Evolutionary conservation across 2,888 invertebrate genomes (phyloP), one percentile per base, ranked within the genome.

Genomic region (Leucoptera coffeella): DNA sequence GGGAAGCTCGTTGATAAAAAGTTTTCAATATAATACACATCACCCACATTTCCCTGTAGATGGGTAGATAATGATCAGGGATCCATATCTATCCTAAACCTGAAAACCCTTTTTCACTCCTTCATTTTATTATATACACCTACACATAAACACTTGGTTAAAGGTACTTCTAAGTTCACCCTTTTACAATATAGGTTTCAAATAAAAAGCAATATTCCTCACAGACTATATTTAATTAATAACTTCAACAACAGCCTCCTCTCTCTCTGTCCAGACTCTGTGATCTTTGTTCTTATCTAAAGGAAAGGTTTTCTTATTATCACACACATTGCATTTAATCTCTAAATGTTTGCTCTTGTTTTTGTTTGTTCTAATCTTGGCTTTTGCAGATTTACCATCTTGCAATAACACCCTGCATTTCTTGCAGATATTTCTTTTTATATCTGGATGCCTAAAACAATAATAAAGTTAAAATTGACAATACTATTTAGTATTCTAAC

Each of bases 341-440:
- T 58, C 47, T 11, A 76, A 39, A 13, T 32, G 43, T 32, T 67
- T 69, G 4, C 53, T 47, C 22, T 53, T 56, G n/a, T 23, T 22
- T 32, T 57, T 73, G n/a, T n/a, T n/a, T 10, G 46, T 65, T 37
- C 55, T 55, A 8, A 75, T 42, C 37, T 72, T 62, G 35, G 75
- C 61, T 35, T 42, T 65, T 1, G 67, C 73, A 4, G 77, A 71
- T 29, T 64, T 48, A 14, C 73, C 67, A 14, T 73, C 49, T 22
- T 76, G 52, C 1, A 78, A 48, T 4, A 73, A 57, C 29, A 69
- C 60, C 27, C 69, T 58, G 36, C 79, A 79, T 34, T 59, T 65
- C 41, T 77, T 78, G 37, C 79, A 79, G 23, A 78, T 44, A 30
- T 74, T 74, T 26, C 76, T 55, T 38, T 78, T 79, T 21, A 79